phyloP scores from a whole-genome alignment of 2,113 vertebrate genomes.

The Channa maculata region DNA sequence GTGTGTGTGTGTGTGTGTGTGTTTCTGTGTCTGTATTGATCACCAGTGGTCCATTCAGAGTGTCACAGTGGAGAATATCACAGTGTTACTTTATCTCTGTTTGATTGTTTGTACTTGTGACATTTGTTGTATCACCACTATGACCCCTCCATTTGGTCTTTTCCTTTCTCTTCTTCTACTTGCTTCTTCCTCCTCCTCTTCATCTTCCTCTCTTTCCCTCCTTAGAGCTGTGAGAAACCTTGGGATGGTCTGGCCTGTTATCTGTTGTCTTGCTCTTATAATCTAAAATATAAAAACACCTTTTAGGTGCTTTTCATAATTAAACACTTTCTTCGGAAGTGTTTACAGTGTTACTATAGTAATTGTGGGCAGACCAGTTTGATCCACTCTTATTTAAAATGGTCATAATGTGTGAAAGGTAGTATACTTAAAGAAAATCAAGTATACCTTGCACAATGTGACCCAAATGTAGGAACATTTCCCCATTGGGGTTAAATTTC shows the following conservation, averaged over 20 bases:
- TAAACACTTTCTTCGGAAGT: slow-evolving; percentile 28
- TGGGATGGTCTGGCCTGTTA: slow-evolving; percentile 46
- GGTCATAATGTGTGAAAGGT: slow-evolving; percentile 24
- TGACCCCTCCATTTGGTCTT: not conserved
- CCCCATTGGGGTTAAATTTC: not conserved
- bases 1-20: slow-evolving; percentile 45
- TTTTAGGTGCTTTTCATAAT: not conserved
- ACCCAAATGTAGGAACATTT: slow-evolving; percentile 24
- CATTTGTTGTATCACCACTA: slow-evolving; percentile 27
- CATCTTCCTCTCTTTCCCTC: slow-evolving; percentile 30
- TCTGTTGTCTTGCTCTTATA: slow-evolving; percentile 19
- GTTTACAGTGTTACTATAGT: slow-evolving; percentile 18
- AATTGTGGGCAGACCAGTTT: slow-evolving; percentile 24
- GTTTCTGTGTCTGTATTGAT: slow-evolving; percentile 61
- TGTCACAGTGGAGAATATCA: slow-evolving; percentile 43
- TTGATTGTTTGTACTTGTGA: slow-evolving; percentile 39
- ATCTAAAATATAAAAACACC: too few relatives aligned
- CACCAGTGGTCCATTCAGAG: slow-evolving; percentile 57
- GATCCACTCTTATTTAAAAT: slow-evolving; percentile 51
- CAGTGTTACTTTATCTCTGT: slow-evolving; percentile 44
- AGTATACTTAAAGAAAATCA: slow-evolving; percentile 5
- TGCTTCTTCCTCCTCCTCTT: slow-evolving; percentile 11
- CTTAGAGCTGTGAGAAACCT: slow-evolving; percentile 52
- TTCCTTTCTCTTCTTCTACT: slow-evolving; percentile 19
- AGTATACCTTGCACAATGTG: slow-evolving; percentile 3